Evolutionary conservation across 1,140 invertebrate genomes (phyloP).

Genomic region (Drosophila arawakana): DNA sequence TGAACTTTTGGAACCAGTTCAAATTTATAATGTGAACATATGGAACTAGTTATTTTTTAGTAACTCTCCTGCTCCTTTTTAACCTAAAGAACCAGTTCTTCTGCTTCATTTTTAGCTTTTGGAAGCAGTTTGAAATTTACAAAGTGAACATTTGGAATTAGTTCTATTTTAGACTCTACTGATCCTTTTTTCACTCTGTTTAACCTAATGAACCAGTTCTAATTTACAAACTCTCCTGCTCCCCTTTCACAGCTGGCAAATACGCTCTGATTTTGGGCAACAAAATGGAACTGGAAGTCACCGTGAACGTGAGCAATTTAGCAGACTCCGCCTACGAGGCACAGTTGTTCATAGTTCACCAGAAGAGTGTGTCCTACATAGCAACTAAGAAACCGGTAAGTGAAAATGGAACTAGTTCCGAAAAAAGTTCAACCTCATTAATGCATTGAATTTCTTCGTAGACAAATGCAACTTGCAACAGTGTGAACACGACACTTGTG

Average conservation of each 20-base stretch:
- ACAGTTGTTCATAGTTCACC: conserved; percentile 92
- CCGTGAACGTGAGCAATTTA: conserved; percentile 90
- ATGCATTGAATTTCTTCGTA: conserved; percentile 3
- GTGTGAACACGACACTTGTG: conserved; percentile 90
- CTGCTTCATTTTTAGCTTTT: background rate
- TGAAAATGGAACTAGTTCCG: background rate
- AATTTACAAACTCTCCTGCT: background rate
- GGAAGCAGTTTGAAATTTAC: too few species aligned
- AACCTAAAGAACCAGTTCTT: background rate
- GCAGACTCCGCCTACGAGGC: conserved; percentile 97
- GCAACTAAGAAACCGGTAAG: conserved; percentile 86
- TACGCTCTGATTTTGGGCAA: conserved; percentile 89
- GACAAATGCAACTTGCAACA: conserved; percentile 88
- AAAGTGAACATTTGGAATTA: too few species aligned
- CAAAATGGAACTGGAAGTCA: conserved; percentile 90
- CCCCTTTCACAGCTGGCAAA: conserved; percentile 79
- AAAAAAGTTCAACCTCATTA: background rate
- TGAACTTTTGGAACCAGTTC: background rate
- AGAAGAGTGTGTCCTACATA: conserved; percentile 92
- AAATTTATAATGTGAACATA: too few species aligned
- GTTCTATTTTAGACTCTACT: background rate
- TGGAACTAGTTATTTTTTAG: background rate
- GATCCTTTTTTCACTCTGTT: too few species aligned
- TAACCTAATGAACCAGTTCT: background rate
- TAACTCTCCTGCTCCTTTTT: too few species aligned